A percentile compares a stretch with the other conserved stretches of the same genome.
Conservation (phyloP, 2,113 vertebrate genomes). For the Smithornis capensis region DNA sequence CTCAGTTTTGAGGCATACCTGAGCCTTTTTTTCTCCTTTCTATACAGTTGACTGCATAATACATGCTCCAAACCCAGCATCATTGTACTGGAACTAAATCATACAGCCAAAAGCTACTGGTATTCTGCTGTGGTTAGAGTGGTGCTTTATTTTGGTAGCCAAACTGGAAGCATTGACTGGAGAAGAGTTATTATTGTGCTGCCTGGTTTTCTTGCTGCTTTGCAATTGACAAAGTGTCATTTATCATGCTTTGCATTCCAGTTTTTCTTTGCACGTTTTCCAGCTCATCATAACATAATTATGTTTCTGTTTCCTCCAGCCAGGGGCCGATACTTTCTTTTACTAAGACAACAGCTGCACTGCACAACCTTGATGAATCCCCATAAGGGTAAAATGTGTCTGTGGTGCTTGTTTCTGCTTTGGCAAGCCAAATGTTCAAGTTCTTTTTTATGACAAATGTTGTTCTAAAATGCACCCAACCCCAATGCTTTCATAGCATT, state of each 20-base stretch:
- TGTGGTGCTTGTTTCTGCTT: constrained; percentile 55
- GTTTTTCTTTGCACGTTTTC: constrained; percentile 65
- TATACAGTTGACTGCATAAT: not conserved
- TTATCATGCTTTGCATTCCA: constrained; percentile 65
- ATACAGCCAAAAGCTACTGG: not conserved
- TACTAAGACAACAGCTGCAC: constrained; percentile 69
- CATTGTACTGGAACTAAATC: not conserved
- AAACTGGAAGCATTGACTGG: constrained; percentile 41
- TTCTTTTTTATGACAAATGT: constrained; percentile 43
- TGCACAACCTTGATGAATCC: constrained; percentile 69
- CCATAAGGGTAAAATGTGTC: constrained; percentile 56
- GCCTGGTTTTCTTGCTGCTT: constrained; percentile 28
- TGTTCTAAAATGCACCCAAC: constrained; percentile 37
- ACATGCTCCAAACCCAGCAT: not conserved
- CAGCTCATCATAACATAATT: constrained; percentile 76
- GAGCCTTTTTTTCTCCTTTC: not conserved
- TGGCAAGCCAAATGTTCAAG: constrained; percentile 55
- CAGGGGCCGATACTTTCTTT: constrained; percentile 65
- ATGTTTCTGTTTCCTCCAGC: constrained; percentile 61
- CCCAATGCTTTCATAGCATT: not conserved
- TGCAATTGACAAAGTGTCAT: constrained; percentile 53
- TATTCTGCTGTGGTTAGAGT: not conserved
- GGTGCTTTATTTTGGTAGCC: constrained; percentile 29
- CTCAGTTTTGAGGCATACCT: not conserved
- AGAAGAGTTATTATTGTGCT: not conserved